Base-by-base conservation (phyloP, 2,113 vertebrate genomes). In the Psephotus haematonotus region DNA sequence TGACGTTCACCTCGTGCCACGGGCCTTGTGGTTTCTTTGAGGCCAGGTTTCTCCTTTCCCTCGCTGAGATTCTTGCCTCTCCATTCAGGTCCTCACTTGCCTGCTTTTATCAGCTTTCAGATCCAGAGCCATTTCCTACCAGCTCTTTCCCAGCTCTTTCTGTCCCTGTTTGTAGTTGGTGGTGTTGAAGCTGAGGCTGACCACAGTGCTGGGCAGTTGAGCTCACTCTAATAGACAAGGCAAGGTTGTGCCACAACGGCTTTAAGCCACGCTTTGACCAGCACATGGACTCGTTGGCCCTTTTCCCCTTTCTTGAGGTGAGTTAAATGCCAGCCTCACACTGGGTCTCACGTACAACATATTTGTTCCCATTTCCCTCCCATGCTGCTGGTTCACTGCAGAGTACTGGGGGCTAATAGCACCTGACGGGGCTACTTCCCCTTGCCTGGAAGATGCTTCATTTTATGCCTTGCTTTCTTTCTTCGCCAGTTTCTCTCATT, bases 401-500 rank as follows among this genome's bases (percentile, higher is more conserved):
- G 85, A 95, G 92, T 82, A 71, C 68, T 86, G 60, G 68, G 43
- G 65, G 82, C 88, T 96, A 96, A 96, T 90, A 33, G 63, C 84
- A 88, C 85, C 70, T 96, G 95, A 94, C 2, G 41, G 72, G 83
- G 59, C 49, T 53, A 10, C 90, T 94, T 97, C 78, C 80, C 84
- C 77, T 82, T 77, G 77, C 95, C 90, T 83, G 75, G 46, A 49
- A 91, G 95, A 84, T 74, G 69, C 94, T 96, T 93, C 68, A 81
- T 87, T 82, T 88, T 89, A 52, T 92, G 72, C 91, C 72, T 94
- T 80, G 85, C 71, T 37, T 74, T 90, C 74, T 90, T 85, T 90
- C 89, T 93, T 90, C 63, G 84, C 88, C 60, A 69, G 62, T 70
- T 96, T 89, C 94, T 95, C 86, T 96, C 92, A 75, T 97, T 98